A percentile compares a stretch with the other conserved stretches of the same genome.
Conservation (phyloP, 2,113 vertebrate genomes). For the Lepus timidus region DNA sequence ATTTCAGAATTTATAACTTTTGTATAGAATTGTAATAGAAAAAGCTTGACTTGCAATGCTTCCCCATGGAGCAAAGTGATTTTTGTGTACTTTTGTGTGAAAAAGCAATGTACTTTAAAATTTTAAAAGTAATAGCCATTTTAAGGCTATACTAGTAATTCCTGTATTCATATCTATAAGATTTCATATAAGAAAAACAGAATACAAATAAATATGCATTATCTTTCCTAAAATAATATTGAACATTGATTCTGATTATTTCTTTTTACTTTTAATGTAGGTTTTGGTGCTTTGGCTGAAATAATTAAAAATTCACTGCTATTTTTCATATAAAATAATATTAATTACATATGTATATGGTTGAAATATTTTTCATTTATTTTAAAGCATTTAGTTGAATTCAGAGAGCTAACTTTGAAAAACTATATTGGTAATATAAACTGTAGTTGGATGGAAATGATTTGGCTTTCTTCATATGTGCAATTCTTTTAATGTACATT, state of each 20-base stretch:
- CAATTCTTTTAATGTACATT: not conserved
- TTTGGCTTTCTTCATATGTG: not conserved
- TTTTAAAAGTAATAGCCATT: not conserved
- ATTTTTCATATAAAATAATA: constrained; percentile 17
- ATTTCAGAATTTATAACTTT: not conserved
- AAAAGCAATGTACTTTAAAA: not conserved
- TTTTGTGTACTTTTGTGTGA: constrained; percentile 31
- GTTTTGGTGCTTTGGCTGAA: not conserved
- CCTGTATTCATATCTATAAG: not conserved
- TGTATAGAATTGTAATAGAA: not conserved
- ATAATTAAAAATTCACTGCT: not conserved
- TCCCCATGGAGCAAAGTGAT: not conserved
- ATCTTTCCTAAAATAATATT: not conserved
- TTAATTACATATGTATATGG: not conserved
- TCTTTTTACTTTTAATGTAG: not conserved
- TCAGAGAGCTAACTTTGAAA: constrained; percentile 14
- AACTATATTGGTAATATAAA: constrained; percentile 31
- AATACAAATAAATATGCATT: not conserved
- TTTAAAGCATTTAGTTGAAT: constrained; percentile 8
- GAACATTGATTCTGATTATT: not conserved
- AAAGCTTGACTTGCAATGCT: constrained; percentile 5
- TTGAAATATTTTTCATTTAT: not conserved
- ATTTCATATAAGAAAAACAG: not conserved
- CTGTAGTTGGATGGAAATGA: not conserved
- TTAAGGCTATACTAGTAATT: constrained; percentile 12